Evolutionary conservation across 2,888 invertebrate genomes (phyloP), one percentile per base, ranked within the genome.

Genomic region (Epirrhoe alternata): DNA sequence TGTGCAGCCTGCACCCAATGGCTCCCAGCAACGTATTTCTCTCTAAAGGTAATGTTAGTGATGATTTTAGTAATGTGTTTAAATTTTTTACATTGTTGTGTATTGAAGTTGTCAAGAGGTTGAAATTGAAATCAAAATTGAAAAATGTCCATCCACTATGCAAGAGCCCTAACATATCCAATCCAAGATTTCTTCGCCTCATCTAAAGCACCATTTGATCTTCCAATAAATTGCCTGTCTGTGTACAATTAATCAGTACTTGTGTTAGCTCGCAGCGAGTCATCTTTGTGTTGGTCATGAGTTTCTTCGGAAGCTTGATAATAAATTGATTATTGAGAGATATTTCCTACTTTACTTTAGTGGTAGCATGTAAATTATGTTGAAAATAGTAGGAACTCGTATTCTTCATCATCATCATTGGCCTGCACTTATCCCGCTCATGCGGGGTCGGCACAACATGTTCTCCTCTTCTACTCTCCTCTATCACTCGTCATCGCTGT

Each of bases 181-280:
- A 81, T 82, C 82, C 79, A 79, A 78, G 76, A 77, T 84, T 82
- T 81, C 78, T 73, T 76, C 76, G 71, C 74, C 74, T 77, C 80
- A 83, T 83, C 81, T 78, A 75, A 75, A 77, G 72, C 69, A 61
- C 33, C 64, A 71, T 70, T 72, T 72, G 70, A 72, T 72, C 69
- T 72, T 70, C 58, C 69, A 70, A 68, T 72, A 67, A 66, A 62
- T 61, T 60, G 57, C 64, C 60, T 62, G 65, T 72, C 66, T 47
- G 53, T 67, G 61, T 65, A 68, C 67, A 69, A 71, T 72, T 72
- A 72, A 72, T 72, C 70, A 72, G 67, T 67, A 50, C 68, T 68
- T 64, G 62, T 63, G 57, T 70, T 64, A 66, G 64, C 61, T 67
- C 57, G 53, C 55, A 65, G 17, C 16, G 47, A 67, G 51, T 61